Evolutionary conservation across 2,888 invertebrate species (phyloP).

Genomic region (Piscicola geometra): DNA sequence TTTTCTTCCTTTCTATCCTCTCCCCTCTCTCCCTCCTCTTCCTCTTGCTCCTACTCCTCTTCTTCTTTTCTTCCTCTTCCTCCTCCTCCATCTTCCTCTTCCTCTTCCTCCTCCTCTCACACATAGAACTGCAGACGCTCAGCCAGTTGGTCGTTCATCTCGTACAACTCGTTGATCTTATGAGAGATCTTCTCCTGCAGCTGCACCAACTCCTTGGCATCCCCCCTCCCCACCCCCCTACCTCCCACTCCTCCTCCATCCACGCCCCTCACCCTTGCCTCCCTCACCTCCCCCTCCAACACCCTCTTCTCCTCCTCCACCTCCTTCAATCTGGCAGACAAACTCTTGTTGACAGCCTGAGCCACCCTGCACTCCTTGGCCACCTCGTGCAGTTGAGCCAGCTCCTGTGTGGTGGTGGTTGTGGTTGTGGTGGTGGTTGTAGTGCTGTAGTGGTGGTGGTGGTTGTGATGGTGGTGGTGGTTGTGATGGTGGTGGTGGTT

Average conservation of each 20-base stretch:
- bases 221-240: conserved; percentile 36
- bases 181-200: conserved; percentile 50
- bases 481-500: too few relatives aligned
- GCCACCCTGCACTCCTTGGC: conserved; percentile 45
- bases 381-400: conserved; percentile 44
- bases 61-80: too few relatives aligned
- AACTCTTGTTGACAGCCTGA: not conserved
- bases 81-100: too few relatives aligned
- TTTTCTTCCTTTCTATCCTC: too few relatives aligned
- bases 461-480: not conserved
- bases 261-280: not conserved
- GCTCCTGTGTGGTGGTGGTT: conserved; percentile 43
- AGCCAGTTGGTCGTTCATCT: conserved; percentile 41
- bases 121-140: conserved; percentile 33
- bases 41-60: too few relatives aligned
- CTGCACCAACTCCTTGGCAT: conserved; percentile 47
- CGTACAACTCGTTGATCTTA: conserved; percentile 51
- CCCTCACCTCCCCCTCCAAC: not conserved
- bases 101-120: too few relatives aligned
- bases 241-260: not conserved
- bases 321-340: not conserved
- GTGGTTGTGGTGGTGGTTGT: conserved; percentile 23
- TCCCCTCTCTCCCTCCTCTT: too few relatives aligned
- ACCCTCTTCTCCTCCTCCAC: not conserved
- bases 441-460: conserved; percentile 23